phyloP scores from a whole-genome alignment of 30 jellyfish, hydroid and myxozoan genomes.

The Chrysaora quinquecirrha region DNA sequence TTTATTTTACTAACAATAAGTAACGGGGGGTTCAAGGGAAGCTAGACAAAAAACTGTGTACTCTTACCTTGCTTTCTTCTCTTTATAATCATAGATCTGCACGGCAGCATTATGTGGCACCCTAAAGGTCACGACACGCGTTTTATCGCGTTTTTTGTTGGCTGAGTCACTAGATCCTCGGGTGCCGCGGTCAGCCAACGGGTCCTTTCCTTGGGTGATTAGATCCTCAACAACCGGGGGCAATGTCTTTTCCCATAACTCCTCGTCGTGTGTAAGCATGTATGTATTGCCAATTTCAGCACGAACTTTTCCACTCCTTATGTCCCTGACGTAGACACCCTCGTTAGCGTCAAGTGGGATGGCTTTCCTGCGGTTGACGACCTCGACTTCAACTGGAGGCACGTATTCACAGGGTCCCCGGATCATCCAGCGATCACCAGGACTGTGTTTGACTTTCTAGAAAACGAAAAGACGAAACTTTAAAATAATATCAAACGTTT shows the following conservation, averaged over 20 bases:
- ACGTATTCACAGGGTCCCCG: conserved; percentile 98
- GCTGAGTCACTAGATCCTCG: conserved; percentile 44
- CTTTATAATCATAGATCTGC: conserved; percentile 96
- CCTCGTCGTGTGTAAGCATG: conserved; percentile 96
- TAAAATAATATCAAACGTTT: too few species aligned
- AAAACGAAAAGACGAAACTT: too few species aligned
- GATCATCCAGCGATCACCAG: conserved; percentile 99
- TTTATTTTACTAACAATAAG: too few species aligned
- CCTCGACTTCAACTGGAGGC: conserved; percentile 99
- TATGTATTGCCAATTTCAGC: conserved; percentile 96
- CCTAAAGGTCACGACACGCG: conserved; percentile 89
- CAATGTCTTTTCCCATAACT: conserved; percentile 87
- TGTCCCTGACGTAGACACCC: conserved; percentile 95
- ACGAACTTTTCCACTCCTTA: conserved; percentile 92
- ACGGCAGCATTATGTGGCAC: conserved; percentile 99
- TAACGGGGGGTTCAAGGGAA: too few species aligned
- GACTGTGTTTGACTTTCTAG: conserved; percentile 61
- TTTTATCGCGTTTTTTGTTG: conserved; percentile 76
- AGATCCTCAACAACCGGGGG: conserved; percentile 99
- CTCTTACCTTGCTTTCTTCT: conserved; percentile 97
- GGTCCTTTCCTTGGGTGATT: conserved; percentile 88
- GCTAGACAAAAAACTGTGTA: too few species aligned
- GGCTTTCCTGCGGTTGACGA: conserved; percentile 85
- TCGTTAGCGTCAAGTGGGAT: conserved; percentile 99
- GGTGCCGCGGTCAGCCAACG: conserved; percentile 89